phyloP scores from a whole-genome alignment of 1,140 invertebrate species.

The Delia radicum region DNA sequence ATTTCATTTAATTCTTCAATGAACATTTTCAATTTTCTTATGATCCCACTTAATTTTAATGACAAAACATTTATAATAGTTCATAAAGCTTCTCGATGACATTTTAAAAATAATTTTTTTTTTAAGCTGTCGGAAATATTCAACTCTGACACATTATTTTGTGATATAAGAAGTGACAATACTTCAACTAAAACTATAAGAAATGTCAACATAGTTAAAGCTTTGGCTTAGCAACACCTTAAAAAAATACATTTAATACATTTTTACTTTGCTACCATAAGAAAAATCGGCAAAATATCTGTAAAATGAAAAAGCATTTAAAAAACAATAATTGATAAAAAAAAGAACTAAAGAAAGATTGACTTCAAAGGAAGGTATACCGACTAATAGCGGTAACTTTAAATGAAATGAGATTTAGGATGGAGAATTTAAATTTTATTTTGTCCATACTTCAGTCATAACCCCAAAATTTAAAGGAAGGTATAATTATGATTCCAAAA shows the following conservation, averaged over 20 bases:
- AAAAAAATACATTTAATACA: too few species aligned
- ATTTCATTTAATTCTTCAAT: neutral
- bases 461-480: too few species aligned
- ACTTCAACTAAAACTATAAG: neutral
- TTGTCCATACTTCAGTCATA: too few species aligned
- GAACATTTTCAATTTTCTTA: neutral
- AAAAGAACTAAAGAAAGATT: too few species aligned
- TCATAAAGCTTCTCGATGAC: neutral
- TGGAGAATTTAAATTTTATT: too few species aligned
- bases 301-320: neutral
- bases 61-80: too few species aligned
- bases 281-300: too few species aligned
- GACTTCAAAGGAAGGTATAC: neutral
- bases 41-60: too few species aligned
- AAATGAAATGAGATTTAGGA: too few species aligned
- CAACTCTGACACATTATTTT: conserved; percentile 11
- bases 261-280: too few species aligned
- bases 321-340: neutral
- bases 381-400: too few species aligned
- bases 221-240: conserved; percentile 14
- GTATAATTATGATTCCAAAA: too few species aligned
- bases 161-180: conserved; percentile 16
- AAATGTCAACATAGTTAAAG: conserved; percentile 20
- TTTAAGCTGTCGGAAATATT: conserved; percentile 8
- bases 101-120: neutral